Evolutionary conservation across 30 jellyfish, hydroid and myxozoan species (phyloP).

Genomic region (Calvadosia cruxmelitensis): DNA sequence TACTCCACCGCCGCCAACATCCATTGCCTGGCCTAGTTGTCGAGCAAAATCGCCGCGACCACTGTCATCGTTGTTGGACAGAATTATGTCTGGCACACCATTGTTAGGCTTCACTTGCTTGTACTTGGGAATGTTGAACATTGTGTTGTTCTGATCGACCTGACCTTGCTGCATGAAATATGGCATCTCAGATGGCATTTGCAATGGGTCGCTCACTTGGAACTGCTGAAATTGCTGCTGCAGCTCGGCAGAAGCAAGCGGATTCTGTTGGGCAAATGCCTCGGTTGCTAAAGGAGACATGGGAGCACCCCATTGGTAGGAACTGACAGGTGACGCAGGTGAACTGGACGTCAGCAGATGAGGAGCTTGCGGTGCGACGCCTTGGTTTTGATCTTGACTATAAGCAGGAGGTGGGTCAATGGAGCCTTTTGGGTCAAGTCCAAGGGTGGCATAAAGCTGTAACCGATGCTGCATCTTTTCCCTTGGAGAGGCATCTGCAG

Average conservation of each 20-base stretch:
- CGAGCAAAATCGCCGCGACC: background rate
- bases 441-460: background rate
- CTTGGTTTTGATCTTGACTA: conserved; percentile 3
- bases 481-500: background rate
- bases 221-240: conserved; percentile 36
- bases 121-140: background rate
- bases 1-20: background rate
- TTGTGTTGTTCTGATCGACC: background rate
- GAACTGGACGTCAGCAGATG: background rate
- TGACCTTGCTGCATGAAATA: conserved; percentile 17
- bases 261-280: conserved; percentile 44
- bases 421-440: background rate
- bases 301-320: conserved; percentile 49
- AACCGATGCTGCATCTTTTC: background rate
- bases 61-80: background rate
- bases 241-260: conserved; percentile 15
- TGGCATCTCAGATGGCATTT: conserved; percentile 13
- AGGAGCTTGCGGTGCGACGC: background rate
- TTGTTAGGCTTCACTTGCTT: background rate
- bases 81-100: conserved; percentile 2
- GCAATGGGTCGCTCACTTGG: conserved; percentile 24
- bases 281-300: conserved; percentile 85
- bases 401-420: background rate
- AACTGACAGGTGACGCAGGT: conserved; percentile 31
- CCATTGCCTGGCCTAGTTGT: conserved; percentile 3